These are phyloP conservation scores for Venusia cambrica DNA, from an alignment of 2,888 invertebrate genomes.

Conservation along the genomic window DNA sequence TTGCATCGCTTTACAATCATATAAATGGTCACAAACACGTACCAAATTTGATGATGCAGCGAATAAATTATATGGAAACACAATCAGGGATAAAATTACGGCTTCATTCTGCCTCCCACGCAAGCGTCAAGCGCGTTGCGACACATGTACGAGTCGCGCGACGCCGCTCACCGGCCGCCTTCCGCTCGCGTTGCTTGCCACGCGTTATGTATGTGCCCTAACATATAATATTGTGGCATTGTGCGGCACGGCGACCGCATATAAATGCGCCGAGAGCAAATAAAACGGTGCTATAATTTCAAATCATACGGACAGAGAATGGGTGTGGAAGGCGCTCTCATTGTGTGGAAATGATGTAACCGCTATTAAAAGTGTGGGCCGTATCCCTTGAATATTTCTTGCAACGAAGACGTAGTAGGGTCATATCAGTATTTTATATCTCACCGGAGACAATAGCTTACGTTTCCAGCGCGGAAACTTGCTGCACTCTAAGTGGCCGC, in stretches of 20 bases:
- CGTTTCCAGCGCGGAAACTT: slow-evolving; percentile 73
- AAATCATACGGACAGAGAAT: slow-evolving; percentile 82
- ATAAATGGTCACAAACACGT: slow-evolving; percentile 70
- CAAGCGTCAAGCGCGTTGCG: slow-evolving; percentile 47
- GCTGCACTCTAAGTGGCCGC: slow-evolving; percentile 60
- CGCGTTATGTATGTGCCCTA: slow-evolving; percentile 61
- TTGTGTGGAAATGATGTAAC: slow-evolving; percentile 82
- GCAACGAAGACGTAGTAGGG: slow-evolving; percentile 78
- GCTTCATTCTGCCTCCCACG: slow-evolving; percentile 75
- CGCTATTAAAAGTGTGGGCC: slow-evolving; percentile 81
- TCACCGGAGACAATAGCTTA: slow-evolving; percentile 75
- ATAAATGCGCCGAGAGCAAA: slow-evolving; percentile 79
- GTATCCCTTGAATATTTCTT: slow-evolving; percentile 81
- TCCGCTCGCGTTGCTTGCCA: slow-evolving; percentile 29
- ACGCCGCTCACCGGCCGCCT: slow-evolving; percentile 53
- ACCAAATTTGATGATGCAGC: slow-evolving; percentile 75
- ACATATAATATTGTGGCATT: slow-evolving; percentile 75
- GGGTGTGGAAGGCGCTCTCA: slow-evolving; percentile 81
- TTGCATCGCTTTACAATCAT: slow-evolving; percentile 49
- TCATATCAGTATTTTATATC: slow-evolving; percentile 81
- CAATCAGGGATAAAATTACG: slow-evolving; percentile 79
- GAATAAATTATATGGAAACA: slow-evolving; percentile 77
- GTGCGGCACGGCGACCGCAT: slow-evolving; percentile 73
- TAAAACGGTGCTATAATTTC: slow-evolving; percentile 82
- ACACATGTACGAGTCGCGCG: slow-evolving; percentile 71